Conservation (phyloP, 2,888 invertebrate species). For the Microctonus hyperodae region DNA sequence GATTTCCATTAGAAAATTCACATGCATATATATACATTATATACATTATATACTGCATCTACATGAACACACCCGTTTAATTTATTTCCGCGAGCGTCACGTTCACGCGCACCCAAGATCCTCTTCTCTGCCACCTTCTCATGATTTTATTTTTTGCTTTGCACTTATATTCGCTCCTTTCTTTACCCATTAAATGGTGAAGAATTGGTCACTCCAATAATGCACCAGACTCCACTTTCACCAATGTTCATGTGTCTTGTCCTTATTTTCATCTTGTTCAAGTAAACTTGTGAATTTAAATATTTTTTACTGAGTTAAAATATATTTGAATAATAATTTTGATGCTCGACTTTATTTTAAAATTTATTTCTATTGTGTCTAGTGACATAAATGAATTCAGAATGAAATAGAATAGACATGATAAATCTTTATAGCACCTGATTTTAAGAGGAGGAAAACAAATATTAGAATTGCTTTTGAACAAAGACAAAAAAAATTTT, state of each 20-base stretch:
- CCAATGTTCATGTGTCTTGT: background rate
- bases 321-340: background rate
- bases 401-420: no score
- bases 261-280: background rate
- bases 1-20: constrained; percentile 55
- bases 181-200: background rate
- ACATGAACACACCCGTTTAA: constrained; percentile 18
- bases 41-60: constrained; percentile 7
- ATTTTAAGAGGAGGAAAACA: background rate
- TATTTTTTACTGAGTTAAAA: background rate
- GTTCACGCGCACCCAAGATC: constrained; percentile 22
- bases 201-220: constrained; percentile 24
- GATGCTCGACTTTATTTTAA: background rate
- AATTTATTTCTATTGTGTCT: background rate
- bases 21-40: constrained; percentile 21
- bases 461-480: background rate
- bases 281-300: background rate
- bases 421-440: background rate
- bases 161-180: constrained; percentile 3
- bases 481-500: background rate
- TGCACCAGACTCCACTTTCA: constrained; percentile 20
- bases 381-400: background rate
- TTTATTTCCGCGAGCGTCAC: constrained; percentile 33
- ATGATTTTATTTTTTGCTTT: background rate
- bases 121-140: constrained; percentile 8